Conservation (phyloP, 2,888 invertebrate species). For the Catocala sponsa region DNA sequence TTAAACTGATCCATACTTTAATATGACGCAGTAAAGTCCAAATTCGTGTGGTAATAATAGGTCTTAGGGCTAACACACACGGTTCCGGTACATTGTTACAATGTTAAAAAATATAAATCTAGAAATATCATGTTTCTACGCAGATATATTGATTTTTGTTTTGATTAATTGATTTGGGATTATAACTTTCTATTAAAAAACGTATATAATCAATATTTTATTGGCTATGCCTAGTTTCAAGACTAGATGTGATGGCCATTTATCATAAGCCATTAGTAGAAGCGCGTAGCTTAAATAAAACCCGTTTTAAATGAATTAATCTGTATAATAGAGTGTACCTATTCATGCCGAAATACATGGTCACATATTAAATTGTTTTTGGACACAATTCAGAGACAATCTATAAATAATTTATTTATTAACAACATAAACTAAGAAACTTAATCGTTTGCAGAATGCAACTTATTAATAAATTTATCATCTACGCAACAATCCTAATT, state of each 20-base stretch:
- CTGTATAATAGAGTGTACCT: not conserved
- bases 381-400: not conserved
- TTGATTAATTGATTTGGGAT: constrained; percentile 13
- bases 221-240: constrained; percentile 20
- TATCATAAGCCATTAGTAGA: constrained; percentile 15
- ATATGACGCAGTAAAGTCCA: constrained; percentile 24
- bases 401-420: too few relatives aligned
- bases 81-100: constrained; percentile 43
- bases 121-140: constrained; percentile 39
- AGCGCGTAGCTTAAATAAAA: constrained; percentile 5
- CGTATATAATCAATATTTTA: constrained; percentile 23
- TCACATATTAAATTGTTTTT: not conserved
- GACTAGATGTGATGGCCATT: constrained; percentile 10
- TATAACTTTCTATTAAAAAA: constrained; percentile 24
- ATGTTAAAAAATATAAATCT: constrained; percentile 43
- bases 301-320: constrained; percentile 10
- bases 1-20: constrained; percentile 37
- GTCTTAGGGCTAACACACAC: constrained; percentile 37
- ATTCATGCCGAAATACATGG: not conserved
- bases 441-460: not conserved
- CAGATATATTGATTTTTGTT: constrained; percentile 29
- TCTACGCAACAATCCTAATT: too few relatives aligned
- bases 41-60: constrained; percentile 23
- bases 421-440: not conserved
- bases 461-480: too few relatives aligned